Evolutionary conservation across 2,113 vertebrate species (phyloP), one percentile per base, ranked within the genome.

Genomic region (Steatornis caripensis): DNA sequence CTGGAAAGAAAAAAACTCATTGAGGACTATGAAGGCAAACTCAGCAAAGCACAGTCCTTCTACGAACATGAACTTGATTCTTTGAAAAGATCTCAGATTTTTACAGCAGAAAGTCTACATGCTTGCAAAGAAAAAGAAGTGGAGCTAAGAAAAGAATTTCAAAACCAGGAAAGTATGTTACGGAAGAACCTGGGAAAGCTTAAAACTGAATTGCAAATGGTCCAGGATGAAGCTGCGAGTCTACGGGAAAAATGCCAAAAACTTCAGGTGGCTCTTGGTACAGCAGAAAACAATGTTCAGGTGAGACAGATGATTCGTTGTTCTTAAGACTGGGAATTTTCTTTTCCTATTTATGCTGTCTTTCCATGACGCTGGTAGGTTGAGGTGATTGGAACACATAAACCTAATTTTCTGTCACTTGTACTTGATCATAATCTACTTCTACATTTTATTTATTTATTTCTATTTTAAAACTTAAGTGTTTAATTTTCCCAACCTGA

Each of bases 11-110:
- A 99, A 97, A 98, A 98, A 12, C 98, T 99, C 49, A 98, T 99
- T 93, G 99, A 99, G 94, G 99, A 99, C 78, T 99, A 99, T 34
- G 99, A 99, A 96, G 98, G 98, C 97, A 99, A 99, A 98, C 98
- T 99, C 87, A 99, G 96, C 96, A 99, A 99, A 98, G 99, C 99
- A n/a, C 99, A 99, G 94, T 98, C 98, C 26, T 99, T 99, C 94
- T 99, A 99, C 71, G 99, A 99, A 65, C 99, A 98, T 7, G 99
- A 99, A 96, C 98, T 99, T 83, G 99, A 99, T 94, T 99, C 99
- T 95, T 98, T 99, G 98, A 99, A 99, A 98, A 98, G 99, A 62
- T 99, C 99, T 13, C 99, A 99, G 95, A 98, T 99, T 96, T 99
- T 99, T 94, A 99, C 99, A 16, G 99, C 99, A 6, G 99, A 99